phyloP scores from a whole-genome alignment of 2,888 invertebrate species.

The Acleris sparsana region DNA sequence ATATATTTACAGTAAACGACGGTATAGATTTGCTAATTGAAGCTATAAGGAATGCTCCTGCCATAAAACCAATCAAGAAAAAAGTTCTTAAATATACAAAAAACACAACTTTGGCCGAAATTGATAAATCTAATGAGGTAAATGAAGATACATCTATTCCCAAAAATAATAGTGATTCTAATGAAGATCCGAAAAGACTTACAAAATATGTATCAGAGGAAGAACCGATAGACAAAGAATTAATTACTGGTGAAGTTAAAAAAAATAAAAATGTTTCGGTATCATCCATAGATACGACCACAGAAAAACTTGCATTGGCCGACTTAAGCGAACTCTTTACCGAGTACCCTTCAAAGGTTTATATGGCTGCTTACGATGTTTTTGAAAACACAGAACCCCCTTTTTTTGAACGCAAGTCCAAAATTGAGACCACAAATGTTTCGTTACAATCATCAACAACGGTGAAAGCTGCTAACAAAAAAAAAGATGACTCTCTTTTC shows the following conservation, averaged over 20 bases:
- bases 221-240: not conserved
- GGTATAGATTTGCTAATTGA: conserved; percentile 71
- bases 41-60: conserved; percentile 69
- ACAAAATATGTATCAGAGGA: not conserved
- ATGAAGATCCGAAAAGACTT: not conserved
- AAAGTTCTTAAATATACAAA: conserved; percentile 46
- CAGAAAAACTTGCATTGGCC: not conserved
- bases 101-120: conserved; percentile 7
- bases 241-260: not conserved
- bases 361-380: conserved; percentile 21
- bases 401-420: conserved; percentile 22
- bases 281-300: not conserved
- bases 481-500: not conserved
- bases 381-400: conserved; percentile 15
- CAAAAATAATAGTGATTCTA: conserved; percentile 23
- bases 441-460: not conserved
- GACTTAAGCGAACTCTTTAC: conserved; percentile 16
- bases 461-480: not conserved
- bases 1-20: conserved; percentile 57
- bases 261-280: not conserved
- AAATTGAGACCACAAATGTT: conserved; percentile 39
- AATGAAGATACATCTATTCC: conserved; percentile 34
- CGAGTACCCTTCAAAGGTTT: conserved; percentile 28
- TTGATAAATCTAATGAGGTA: conserved; percentile 14
- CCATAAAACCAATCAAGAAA: conserved; percentile 59